Base-by-base conservation (phyloP, 2,113 vertebrate species). In the Psophia crepitans region DNA sequence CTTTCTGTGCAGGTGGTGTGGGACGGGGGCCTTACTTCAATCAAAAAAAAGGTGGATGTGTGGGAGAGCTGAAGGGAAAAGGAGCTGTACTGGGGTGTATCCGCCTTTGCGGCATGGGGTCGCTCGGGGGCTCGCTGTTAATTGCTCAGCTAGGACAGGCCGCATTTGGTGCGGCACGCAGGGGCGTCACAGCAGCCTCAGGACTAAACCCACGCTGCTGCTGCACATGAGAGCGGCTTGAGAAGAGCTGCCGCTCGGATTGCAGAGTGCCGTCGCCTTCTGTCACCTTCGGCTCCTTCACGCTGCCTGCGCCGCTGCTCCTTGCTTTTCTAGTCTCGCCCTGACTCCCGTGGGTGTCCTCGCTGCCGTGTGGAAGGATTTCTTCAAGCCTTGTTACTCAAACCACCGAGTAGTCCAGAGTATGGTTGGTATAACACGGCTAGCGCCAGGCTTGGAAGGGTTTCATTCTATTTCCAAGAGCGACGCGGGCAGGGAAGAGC, bases 251-350 rank as follows among this genome's bases (percentile, higher is more conserved):
- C 18, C 24, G 4, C 41, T 30, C 17, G 2, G 14, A 3, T 9
- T 18, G 56, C 35, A 23, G 35, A 30, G 60, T 13, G 4, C 53
- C 0, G n/a, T 4, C 14, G 6, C 28, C 0, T 15, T 9, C 66
- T 1, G 2, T 7, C 33, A 4, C 41, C 21, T 37, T 10, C 57
- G 57, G 27, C 65, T 24, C 65, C 43, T 2, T 7, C 1, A 2
- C 15, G 1, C 22, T 0, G 6, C 1, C 8, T 4, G 23, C 20
- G 43, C 32, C 5, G 1, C 35, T 8, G 41, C 41, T 9, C 1
- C 69, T 11, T 9, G 4, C 41, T 37, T 12, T 9, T 3, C 21
- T 6, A 1, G 21, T 6, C 49, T 11, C 3, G 7, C 18, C 57
- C 57, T 20, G 17, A 5, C 35, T 22, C 5, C 22, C 13, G 0